phyloP scores from a whole-genome alignment of 2,113 vertebrate species.

The Bubo bubo region DNA sequence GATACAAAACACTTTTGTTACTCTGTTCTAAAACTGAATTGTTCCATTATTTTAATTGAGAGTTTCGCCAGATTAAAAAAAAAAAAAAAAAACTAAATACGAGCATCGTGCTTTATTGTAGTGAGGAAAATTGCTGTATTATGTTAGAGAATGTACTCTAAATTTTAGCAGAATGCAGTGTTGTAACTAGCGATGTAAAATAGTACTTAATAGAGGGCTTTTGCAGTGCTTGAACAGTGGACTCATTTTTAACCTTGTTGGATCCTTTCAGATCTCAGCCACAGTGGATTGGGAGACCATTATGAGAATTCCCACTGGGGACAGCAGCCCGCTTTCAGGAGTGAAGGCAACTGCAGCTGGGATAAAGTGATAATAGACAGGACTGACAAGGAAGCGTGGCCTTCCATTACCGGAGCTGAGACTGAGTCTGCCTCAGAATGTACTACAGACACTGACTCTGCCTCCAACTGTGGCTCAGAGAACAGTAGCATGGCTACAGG shows the following conservation, averaged over 20 bases:
- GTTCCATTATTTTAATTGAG: not conserved
- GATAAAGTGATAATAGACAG: slow-evolving; percentile 90
- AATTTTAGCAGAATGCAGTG: not conserved
- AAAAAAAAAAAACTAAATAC: not conserved
- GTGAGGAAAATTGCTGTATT: not conserved
- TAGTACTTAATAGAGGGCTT: not conserved
- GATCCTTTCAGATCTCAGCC: slow-evolving; percentile 83
- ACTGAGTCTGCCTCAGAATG: slow-evolving; percentile 90
- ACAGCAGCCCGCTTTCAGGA: slow-evolving; percentile 83
- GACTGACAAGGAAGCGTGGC: slow-evolving; percentile 90
- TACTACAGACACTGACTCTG: slow-evolving; percentile 84
- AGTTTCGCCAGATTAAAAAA: not conserved
- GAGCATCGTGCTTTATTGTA: not conserved
- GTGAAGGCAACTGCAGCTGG: slow-evolving; percentile 85
- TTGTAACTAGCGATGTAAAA: not conserved
- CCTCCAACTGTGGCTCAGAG: slow-evolving; percentile 84
- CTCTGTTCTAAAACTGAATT: not conserved
- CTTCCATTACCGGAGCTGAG: slow-evolving; percentile 85
- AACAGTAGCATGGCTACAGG: slow-evolving; percentile 95
- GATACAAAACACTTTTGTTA: not conserved
- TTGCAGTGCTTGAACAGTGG: not conserved
- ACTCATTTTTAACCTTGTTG: slow-evolving; percentile 62
- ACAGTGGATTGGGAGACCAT: slow-evolving; percentile 86
- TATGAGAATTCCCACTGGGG: slow-evolving; percentile 93
- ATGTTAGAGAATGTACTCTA: not conserved